These are phyloP conservation scores for Caretta caretta DNA, from an alignment of 2,113 vertebrate species.

Conservation along the genomic window DNA sequence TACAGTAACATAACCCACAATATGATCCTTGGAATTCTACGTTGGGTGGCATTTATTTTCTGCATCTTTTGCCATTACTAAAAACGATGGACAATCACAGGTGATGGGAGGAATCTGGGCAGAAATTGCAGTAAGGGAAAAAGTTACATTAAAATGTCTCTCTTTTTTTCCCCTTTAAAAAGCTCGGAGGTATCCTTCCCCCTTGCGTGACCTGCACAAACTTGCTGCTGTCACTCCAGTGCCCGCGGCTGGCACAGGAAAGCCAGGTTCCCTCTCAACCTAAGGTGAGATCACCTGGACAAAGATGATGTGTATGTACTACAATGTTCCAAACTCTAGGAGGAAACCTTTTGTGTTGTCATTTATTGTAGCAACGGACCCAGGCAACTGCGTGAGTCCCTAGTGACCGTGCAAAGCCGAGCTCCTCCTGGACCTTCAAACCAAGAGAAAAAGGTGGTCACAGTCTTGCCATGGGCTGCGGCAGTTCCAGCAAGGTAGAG, in stretches of 20 bases:
- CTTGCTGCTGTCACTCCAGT: background rate
- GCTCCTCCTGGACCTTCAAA: background rate
- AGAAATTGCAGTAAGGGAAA: background rate
- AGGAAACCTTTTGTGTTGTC: constrained; percentile 28
- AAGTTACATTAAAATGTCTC: background rate
- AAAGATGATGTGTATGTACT: background rate
- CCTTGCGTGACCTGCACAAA: background rate
- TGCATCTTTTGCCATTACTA: background rate
- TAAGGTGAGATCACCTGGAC: background rate
- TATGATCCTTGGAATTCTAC: background rate
- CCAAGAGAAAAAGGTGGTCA: background rate
- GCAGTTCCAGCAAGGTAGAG: constrained; percentile 15
- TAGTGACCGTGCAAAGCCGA: constrained; percentile 2
- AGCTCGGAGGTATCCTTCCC: background rate
- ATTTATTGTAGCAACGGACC: constrained; percentile 81
- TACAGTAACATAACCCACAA: background rate
- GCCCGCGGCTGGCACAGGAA: background rate
- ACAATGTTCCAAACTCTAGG: background rate
- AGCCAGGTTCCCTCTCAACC: background rate
- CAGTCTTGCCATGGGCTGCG: constrained; percentile 65
- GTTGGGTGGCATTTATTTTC: background rate
- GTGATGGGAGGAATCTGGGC: background rate
- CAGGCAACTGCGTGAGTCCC: constrained; percentile 52
- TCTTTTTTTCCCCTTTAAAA: background rate
- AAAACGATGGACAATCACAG: background rate